Conservation (phyloP, 2,888 invertebrate species). For the Noctua pronuba region DNA sequence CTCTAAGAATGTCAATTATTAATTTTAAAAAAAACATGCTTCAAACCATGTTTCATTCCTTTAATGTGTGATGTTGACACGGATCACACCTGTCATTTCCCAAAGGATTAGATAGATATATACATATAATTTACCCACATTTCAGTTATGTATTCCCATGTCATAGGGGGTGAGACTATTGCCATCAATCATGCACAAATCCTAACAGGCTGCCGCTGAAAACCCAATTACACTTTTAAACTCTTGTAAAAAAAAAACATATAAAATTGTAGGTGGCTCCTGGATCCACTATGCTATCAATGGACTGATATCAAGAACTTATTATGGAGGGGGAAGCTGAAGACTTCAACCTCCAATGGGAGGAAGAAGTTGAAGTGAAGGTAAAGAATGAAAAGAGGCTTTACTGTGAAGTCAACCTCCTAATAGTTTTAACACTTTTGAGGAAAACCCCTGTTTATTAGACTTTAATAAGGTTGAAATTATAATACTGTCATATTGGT, state of each 20-base stretch:
- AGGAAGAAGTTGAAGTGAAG: conserved; percentile 85
- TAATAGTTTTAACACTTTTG: neutral
- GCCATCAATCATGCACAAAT: neutral
- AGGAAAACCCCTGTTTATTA: neutral
- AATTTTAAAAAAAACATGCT: neutral
- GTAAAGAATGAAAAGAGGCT: conserved; percentile 66
- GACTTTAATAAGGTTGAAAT: neutral
- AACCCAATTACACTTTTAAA: neutral
- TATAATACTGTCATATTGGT: neutral
- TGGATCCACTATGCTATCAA: conserved; percentile 60
- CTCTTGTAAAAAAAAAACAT: neutral
- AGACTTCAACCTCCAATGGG: conserved; percentile 87
- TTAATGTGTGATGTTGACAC: too few species aligned
- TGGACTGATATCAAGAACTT: conserved; percentile 68
- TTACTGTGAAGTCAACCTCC: neutral
- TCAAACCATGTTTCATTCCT: too few species aligned
- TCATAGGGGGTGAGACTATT: neutral
- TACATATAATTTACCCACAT: neutral
- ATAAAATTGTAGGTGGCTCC: conserved; percentile 35
- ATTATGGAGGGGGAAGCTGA: conserved; percentile 84
- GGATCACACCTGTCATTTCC: neutral
- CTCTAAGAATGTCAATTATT: neutral
- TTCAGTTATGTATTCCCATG: neutral
- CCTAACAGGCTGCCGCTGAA: neutral
- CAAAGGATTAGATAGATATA: neutral